A percentile compares a stretch with the other conserved stretches of the same genome.
Conservation (phyloP, 2,797 vertebrate genomes). For the Acanthurus tractus region DNA sequence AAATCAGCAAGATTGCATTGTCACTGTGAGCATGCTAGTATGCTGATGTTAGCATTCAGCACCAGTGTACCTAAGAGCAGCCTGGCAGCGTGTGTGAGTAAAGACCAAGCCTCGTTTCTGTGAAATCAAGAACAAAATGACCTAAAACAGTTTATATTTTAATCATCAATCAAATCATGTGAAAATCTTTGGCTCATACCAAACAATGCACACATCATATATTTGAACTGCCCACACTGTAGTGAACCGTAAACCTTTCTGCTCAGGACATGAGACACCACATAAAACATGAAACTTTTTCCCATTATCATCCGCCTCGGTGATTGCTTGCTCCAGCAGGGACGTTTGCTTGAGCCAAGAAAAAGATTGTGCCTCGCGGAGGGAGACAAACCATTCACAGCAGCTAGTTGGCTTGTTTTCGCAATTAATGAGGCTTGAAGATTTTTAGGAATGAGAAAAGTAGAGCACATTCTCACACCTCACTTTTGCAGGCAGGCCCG, state of each 20-base stretch:
- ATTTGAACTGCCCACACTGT: too few relatives aligned
- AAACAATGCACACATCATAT: too few relatives aligned
- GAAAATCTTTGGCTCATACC: background rate
- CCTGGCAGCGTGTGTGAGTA: background rate
- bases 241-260: too few relatives aligned
- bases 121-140: constrained; percentile 4
- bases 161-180: background rate
- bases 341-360: constrained; percentile 63
- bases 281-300: constrained; percentile 54
- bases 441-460: constrained; percentile 69
- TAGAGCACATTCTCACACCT: constrained; percentile 62
- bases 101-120: background rate
- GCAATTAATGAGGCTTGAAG: constrained; percentile 74
- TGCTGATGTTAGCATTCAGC: background rate
- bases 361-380: constrained; percentile 50
- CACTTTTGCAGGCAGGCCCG: constrained; percentile 44
- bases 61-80: background rate
- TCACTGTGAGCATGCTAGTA: background rate
- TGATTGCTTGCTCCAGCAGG: constrained; percentile 46
- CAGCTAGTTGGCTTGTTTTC: constrained; percentile 71
- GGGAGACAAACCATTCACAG: constrained; percentile 68
- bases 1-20: background rate
- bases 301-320: constrained; percentile 45
- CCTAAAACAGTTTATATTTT: background rate
- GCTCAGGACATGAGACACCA: constrained; percentile 38